These are phyloP conservation scores for Percopsis omiscomaycus DNA, from an alignment of 2,797 vertebrate genomes.

Conservation along the genomic window DNA sequence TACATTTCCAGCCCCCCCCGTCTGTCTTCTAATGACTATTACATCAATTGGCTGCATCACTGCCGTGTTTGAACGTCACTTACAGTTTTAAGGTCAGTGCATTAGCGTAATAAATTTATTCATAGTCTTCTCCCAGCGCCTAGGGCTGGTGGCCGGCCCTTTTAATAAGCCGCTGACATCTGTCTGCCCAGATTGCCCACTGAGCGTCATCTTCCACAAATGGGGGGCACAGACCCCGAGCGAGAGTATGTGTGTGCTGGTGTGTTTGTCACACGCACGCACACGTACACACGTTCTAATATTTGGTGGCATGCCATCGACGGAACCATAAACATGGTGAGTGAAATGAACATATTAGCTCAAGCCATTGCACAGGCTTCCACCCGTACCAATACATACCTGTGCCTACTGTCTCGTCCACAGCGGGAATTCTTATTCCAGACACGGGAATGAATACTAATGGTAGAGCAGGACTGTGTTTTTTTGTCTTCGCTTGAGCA, in stretches of 20 bases:
- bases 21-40: slow-evolving; percentile 38
- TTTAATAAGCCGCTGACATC: slow-evolving; percentile 73
- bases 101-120: slow-evolving; percentile 77
- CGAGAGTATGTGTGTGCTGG: slow-evolving; percentile 6
- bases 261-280: slow-evolving; percentile 14
- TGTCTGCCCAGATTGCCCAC: slow-evolving; percentile 64
- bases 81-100: slow-evolving; percentile 70
- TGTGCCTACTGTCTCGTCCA: slow-evolving; percentile 26
- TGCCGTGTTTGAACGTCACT: slow-evolving; percentile 58
- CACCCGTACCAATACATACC: slow-evolving; percentile 28
- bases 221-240: slow-evolving; percentile 49
- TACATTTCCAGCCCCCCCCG: slow-evolving; percentile 3
- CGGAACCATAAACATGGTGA: slow-evolving; percentile 25
- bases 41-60: slow-evolving; percentile 53
- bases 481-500: slow-evolving; percentile 23
- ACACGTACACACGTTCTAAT: slow-evolving; percentile 14
- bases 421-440: slow-evolving; percentile 14
- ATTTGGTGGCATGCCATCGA: slow-evolving; percentile 44
- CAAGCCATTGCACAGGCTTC: slow-evolving; percentile 42
- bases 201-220: slow-evolving; percentile 57
- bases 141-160: slow-evolving; percentile 43
- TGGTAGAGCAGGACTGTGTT: neutral
- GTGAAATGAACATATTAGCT: slow-evolving; percentile 58
- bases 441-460: slow-evolving; percentile 25
- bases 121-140: slow-evolving; percentile 60